A percentile compares a stretch with the other conserved stretches of the same genome.
These are phyloP conservation scores for Oncorhynchus mykiss DNA, from an alignment of 2,113 vertebrate genomes.

Conservation along the genomic window DNA sequence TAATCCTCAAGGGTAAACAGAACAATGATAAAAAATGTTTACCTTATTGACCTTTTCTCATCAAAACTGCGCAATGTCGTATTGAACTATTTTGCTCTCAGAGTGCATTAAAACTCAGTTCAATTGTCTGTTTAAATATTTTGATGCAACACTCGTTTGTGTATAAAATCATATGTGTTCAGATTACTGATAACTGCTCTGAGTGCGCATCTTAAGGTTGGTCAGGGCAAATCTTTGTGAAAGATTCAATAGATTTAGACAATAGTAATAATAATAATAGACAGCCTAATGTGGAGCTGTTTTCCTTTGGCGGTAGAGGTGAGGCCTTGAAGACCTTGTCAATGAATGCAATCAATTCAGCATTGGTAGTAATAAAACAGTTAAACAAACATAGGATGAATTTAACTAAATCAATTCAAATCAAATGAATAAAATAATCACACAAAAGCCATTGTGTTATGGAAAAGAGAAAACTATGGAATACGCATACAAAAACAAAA, in stretches of 20 bases:
- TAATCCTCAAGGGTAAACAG: conserved; percentile 22
- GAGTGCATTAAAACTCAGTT: not conserved
- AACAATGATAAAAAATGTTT: conserved; percentile 30
- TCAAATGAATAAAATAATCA: too few species aligned
- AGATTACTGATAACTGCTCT: not conserved
- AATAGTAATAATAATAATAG: too few species aligned
- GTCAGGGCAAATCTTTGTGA: not conserved
- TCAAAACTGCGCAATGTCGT: conserved; percentile 6
- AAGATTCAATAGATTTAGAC: not conserved
- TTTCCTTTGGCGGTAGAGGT: too few species aligned
- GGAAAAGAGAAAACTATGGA: too few species aligned
- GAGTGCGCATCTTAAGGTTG: not conserved
- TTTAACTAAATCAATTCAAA: too few species aligned
- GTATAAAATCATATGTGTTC: not conserved
- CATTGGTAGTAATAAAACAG: too few species aligned
- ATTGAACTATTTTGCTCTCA: not conserved
- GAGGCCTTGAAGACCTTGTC: too few species aligned
- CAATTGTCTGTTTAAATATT: not conserved
- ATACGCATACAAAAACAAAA: too few species aligned
- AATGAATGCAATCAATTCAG: too few species aligned
- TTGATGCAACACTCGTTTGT: not conserved
- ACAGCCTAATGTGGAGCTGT: too few species aligned
- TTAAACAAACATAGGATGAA: too few species aligned
- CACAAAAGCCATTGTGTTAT: too few species aligned
- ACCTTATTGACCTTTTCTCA: conserved; percentile 8